Evolutionary conservation across 2,888 invertebrate genomes (phyloP).

Genomic region (Nymphalis urticae): DNA sequence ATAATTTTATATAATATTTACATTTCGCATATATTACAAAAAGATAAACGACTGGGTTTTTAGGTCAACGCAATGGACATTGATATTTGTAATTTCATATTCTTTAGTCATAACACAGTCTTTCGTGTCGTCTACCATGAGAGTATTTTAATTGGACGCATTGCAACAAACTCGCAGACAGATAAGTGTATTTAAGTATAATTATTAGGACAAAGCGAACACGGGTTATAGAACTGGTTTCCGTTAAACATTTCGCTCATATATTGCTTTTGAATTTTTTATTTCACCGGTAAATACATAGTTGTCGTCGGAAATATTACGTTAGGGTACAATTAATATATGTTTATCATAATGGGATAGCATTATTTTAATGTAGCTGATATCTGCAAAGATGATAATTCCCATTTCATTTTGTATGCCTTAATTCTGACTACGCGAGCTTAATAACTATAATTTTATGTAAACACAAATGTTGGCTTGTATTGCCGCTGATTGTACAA

Average conservation of each 20-base stretch:
- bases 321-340: slow-evolving; percentile 31
- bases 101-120: slow-evolving; percentile 2
- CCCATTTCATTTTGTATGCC: slow-evolving; percentile 6
- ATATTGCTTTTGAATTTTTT: slow-evolving; percentile 14
- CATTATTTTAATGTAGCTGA: slow-evolving; percentile 34
- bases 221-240: slow-evolving; percentile 30
- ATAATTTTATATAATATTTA: background rate
- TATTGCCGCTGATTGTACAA: slow-evolving; percentile 32
- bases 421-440: slow-evolving; percentile 9
- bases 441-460: slow-evolving; percentile 33
- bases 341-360: slow-evolving; percentile 32
- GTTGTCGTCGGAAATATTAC: slow-evolving; percentile 25
- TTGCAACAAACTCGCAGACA: slow-evolving; percentile 24
- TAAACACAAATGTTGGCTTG: slow-evolving; percentile 33
- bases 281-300: slow-evolving; percentile 10
- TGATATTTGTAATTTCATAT: slow-evolving; percentile 5
- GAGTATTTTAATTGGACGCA: slow-evolving; percentile 15
- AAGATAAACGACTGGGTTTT: background rate
- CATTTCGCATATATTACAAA: background rate
- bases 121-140: background rate
- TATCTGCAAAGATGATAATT: slow-evolving; percentile 28
- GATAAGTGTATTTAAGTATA: slow-evolving; percentile 29
- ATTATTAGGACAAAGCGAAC: slow-evolving; percentile 37
- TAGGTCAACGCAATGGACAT: slow-evolving; percentile 7
- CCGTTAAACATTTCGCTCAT: slow-evolving; percentile 17